phyloP scores from a whole-genome alignment of 2,797 vertebrate species.

The Helarctos malayanus region DNA sequence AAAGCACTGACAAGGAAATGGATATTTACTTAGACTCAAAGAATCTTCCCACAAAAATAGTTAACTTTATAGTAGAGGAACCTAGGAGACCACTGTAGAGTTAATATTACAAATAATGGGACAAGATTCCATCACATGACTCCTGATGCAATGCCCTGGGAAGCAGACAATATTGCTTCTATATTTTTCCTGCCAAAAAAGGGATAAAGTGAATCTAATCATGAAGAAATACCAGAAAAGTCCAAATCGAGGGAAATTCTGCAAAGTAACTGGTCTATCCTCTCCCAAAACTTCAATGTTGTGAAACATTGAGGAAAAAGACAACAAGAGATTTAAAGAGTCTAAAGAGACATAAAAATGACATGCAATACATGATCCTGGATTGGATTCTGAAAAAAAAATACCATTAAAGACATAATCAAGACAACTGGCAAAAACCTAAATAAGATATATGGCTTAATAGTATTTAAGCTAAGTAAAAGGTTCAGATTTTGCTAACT shows the following conservation, averaged over 20 bases:
- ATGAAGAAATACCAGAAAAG: background rate
- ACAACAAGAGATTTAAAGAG: background rate
- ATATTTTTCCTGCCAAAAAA: background rate
- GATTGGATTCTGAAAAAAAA: background rate
- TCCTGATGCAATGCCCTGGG: background rate
- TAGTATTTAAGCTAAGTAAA: background rate
- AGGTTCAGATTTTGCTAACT: constrained; percentile 17
- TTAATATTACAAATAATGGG: background rate
- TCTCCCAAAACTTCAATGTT: background rate
- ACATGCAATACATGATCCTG: background rate
- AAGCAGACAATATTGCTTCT: background rate
- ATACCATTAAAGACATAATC: background rate
- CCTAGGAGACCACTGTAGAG: background rate
- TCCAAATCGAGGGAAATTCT: background rate
- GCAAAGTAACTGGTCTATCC: background rate
- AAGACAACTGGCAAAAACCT: background rate
- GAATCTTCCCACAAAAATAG: background rate
- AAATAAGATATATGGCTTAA: background rate
- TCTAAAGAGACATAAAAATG: background rate
- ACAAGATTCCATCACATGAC: background rate
- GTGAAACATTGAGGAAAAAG: background rate
- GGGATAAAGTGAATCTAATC: background rate
- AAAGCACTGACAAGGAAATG: background rate
- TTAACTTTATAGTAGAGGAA: constrained; percentile 15
- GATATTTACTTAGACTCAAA: background rate